These are phyloP conservation scores for Cantharis lateralis DNA, from an alignment of 2,888 invertebrate species.

Conservation along the genomic window DNA sequence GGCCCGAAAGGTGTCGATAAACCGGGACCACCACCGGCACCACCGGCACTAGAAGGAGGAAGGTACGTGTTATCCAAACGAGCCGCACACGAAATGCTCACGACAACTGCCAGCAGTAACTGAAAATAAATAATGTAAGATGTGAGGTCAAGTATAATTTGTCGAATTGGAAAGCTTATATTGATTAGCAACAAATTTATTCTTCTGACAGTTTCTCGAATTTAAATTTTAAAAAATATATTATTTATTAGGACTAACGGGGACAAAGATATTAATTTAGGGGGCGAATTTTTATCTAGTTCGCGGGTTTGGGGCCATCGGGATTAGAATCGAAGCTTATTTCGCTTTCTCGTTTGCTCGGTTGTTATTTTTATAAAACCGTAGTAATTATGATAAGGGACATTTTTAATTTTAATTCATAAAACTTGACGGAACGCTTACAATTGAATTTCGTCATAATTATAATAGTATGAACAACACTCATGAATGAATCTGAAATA, in stretches of 20 bases:
- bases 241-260: no score
- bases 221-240: no score
- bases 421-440: not conserved
- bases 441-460: not conserved
- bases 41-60: constrained; percentile 59
- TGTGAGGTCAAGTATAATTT: not conserved
- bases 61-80: constrained; percentile 63
- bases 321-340: no score
- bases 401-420: not conserved
- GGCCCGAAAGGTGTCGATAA: constrained; percentile 50
- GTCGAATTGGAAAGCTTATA: not conserved
- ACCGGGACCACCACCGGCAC: constrained; percentile 56
- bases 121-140: constrained; percentile 8
- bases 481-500: constrained; percentile 13
- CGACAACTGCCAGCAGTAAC: constrained; percentile 53
- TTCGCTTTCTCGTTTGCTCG: no score
- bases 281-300: no score
- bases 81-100: constrained; percentile 57
- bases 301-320: no score
- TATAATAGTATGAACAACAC: not conserved
- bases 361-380: no score
- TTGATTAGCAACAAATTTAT: not conserved
- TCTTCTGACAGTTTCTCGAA: not conserved
- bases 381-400: no score
- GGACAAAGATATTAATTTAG: no score